Evolutionary conservation across 2,888 invertebrate species (phyloP).

Genomic region (Cantharis rustica): DNA sequence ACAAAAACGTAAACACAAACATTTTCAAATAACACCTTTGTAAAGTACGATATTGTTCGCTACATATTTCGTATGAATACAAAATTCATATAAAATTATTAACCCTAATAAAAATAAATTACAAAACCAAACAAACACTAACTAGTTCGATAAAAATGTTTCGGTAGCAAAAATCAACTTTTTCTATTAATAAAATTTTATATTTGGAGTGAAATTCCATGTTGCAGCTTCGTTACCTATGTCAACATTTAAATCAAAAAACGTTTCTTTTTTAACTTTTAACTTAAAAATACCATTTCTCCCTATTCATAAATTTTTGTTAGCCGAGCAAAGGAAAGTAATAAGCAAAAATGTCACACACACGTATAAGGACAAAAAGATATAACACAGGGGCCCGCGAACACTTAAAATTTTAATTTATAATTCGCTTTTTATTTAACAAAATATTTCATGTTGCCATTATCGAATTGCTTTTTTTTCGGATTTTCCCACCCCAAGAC

Average conservation of each 20-base stretch:
- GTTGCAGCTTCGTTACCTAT: neutral
- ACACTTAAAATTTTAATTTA: neutral
- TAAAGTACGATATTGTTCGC: neutral
- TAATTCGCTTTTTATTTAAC: neutral
- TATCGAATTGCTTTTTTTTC: neutral
- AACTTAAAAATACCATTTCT: neutral
- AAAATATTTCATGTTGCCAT: neutral
- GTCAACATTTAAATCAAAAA: neutral
- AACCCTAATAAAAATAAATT: neutral
- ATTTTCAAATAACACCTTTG: conserved; percentile 17
- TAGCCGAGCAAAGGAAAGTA: neutral
- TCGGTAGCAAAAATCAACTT: neutral
- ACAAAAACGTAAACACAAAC: conserved; percentile 24
- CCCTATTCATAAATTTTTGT: conserved; percentile 2
- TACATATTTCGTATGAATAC: neutral
- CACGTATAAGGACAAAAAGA: neutral
- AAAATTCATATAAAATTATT: neutral
- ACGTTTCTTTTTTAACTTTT: neutral
- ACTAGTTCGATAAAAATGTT: neutral
- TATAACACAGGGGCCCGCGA: neutral
- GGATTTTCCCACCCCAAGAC: neutral
- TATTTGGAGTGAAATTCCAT: neutral
- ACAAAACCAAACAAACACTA: neutral
- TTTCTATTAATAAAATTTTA: neutral
- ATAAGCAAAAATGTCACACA: conserved; percentile 1